phyloP scores from a whole-genome alignment of 2,113 vertebrate genomes.

The Chaetura pelagica region DNA sequence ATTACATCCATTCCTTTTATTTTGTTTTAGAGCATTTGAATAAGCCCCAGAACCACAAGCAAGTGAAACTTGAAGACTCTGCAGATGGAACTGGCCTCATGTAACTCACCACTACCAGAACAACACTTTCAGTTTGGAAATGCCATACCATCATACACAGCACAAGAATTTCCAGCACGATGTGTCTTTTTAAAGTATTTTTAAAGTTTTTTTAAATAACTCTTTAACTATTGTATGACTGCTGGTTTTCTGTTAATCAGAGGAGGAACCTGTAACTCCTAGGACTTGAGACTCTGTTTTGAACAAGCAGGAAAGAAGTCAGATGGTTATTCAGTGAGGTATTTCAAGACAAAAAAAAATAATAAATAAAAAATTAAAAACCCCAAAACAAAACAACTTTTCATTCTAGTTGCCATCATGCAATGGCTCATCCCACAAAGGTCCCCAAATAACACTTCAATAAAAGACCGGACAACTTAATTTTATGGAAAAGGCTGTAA shows the following conservation, averaged over 20 bases:
- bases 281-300: background rate
- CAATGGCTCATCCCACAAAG: background rate
- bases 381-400: background rate
- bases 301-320: background rate
- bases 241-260: constrained; percentile 35
- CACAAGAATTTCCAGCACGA: constrained; percentile 72
- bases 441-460: background rate
- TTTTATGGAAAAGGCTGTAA: constrained; percentile 3
- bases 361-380: background rate
- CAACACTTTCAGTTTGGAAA: constrained; percentile 70
- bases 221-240: background rate
- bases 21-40: constrained; percentile 77
- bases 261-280: constrained; percentile 1
- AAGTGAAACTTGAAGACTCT: constrained; percentile 67
- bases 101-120: constrained; percentile 75
- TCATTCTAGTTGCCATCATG: constrained; percentile 7
- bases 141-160: constrained; percentile 57
- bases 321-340: background rate
- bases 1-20: constrained; percentile 80
- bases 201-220: too few relatives aligned
- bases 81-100: constrained; percentile 72
- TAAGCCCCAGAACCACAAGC: constrained; percentile 76
- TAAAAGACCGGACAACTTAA: constrained; percentile 28
- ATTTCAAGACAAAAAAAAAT: background rate
- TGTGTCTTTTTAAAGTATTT: background rate